Base-by-base conservation (phyloP, 2,888 invertebrate species). In the Brachylomia viminalis region DNA sequence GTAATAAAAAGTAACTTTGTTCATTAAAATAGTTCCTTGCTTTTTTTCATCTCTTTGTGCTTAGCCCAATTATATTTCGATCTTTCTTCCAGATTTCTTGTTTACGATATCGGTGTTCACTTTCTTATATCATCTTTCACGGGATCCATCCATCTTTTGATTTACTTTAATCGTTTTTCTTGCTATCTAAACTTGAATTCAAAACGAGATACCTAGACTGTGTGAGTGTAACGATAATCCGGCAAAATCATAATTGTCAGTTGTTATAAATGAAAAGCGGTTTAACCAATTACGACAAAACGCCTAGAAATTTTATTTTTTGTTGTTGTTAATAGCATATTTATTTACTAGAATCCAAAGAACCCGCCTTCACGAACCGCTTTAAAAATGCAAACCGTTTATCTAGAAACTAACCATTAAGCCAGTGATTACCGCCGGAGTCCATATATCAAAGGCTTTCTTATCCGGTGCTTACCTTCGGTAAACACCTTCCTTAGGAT, bases 401-500 rank as follows among this genome's bases (percentile, higher is more conserved):
- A 85, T 70, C 52, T 78, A 82, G 87, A 86, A 86, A 84, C 70
- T 27, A 72, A 52, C 61, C 65, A 79, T 79, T 75, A 83, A 83
- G 42, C 7, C 17, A 1, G 68, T 64, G 62, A 79, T 86, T 85
- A 86, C 58, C 49, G 65, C 47, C 30, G 15, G 49, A 3, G 71
- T 13, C 54, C 66, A 64, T 77, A 73, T 66, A 77, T 82, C 79
- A 79, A 59, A 75, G 72, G 78, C 81, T 86, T 85, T 87, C 83
- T 67, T 68, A 77, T 85, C 86, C 86, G 87, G 81, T 74, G 42
- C 58, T 67, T 69, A 59, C 58, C 4, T 33, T 71, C 47, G 62
- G 49, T 27, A 42, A 52, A 11, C 56, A 33, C 64, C 42, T 86
- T 86, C 85, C 79, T 78, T 68, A 23, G 67, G 61, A 45, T 49